A percentile compares a stretch with the other conserved stretches of the same genome.
These are phyloP conservation scores for Alethe diademata DNA, from an alignment of 2,113 vertebrate species.

Conservation along the genomic window DNA sequence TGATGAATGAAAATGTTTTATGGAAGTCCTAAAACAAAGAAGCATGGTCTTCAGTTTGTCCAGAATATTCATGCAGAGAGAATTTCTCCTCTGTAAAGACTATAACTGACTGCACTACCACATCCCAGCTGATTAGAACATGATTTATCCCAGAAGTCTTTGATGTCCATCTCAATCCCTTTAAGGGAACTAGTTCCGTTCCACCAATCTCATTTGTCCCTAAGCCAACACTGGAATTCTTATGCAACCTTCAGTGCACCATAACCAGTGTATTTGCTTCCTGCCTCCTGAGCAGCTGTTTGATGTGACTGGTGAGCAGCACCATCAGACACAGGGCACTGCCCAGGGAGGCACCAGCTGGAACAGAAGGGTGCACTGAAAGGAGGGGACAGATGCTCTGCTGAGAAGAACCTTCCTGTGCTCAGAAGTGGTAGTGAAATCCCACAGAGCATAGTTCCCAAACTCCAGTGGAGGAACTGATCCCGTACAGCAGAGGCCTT, in stretches of 20 bases:
- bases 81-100: not conserved
- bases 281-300: not conserved
- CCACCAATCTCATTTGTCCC: not conserved
- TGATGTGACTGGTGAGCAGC: not conserved
- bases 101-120: not conserved
- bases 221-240: not conserved
- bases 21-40: not conserved
- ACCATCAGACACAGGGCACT: not conserved
- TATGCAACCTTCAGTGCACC: not conserved
- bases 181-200: not conserved
- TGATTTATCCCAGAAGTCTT: not conserved
- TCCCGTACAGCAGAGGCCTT: not conserved
- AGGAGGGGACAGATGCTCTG: not conserved
- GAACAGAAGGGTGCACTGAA: not conserved
- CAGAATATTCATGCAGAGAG: not conserved
- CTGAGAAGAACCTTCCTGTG: not conserved
- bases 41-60: not conserved
- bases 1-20: not conserved
- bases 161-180: not conserved
- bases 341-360: rapidly evolving
- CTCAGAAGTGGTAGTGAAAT: not conserved
- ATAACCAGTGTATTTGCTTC: not conserved
- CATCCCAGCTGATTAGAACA: not conserved
- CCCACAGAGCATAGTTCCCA: too few relatives aligned
- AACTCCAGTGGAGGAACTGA: not conserved